Percentiles rank a stretch among this genome's conserved stretches.
Evolutionary conservation across 2,113 vertebrate genomes (phyloP).

Genomic region (Tursiops truncatus): DNA sequence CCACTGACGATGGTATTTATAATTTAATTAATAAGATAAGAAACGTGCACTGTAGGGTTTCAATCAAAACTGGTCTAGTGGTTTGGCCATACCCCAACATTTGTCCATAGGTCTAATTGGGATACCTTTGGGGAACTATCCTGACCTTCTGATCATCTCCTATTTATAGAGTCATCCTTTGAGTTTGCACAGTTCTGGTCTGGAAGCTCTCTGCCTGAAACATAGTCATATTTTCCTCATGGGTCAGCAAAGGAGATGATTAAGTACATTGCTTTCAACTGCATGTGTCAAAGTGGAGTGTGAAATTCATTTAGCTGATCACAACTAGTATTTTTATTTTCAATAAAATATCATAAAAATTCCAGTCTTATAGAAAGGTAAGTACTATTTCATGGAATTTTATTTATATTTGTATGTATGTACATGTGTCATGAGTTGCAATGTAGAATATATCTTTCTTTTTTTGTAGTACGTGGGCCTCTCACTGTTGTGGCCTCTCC

Average conservation of each 20-base stretch:
- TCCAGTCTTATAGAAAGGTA: not conserved
- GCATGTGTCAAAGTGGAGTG: not conserved
- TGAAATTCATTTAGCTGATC: not conserved
- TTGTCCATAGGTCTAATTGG: not conserved
- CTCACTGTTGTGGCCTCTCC: too few species aligned
- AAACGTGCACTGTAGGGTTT: not conserved
- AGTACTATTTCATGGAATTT: not conserved
- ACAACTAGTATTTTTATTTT: not conserved
- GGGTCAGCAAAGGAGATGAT: not conserved
- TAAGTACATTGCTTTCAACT: not conserved
- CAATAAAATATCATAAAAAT: not conserved
- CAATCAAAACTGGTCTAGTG: not conserved
- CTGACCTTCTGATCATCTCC: conserved; percentile 25
- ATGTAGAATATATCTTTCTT: not conserved
- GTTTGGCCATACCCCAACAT: not conserved
- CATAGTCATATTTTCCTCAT: not conserved
- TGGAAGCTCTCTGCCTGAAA: not conserved
- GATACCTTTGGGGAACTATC: not conserved
- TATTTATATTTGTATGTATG: not conserved
- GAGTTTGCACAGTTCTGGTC: not conserved
- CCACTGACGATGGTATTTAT: not conserved
- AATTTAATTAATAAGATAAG: conserved; percentile 3
- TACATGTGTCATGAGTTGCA: not conserved
- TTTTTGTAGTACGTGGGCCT: too few species aligned
- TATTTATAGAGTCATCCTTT: not conserved